phyloP scores from a whole-genome alignment of 2,113 vertebrate species.

The Siphamia tubifer region DNA sequence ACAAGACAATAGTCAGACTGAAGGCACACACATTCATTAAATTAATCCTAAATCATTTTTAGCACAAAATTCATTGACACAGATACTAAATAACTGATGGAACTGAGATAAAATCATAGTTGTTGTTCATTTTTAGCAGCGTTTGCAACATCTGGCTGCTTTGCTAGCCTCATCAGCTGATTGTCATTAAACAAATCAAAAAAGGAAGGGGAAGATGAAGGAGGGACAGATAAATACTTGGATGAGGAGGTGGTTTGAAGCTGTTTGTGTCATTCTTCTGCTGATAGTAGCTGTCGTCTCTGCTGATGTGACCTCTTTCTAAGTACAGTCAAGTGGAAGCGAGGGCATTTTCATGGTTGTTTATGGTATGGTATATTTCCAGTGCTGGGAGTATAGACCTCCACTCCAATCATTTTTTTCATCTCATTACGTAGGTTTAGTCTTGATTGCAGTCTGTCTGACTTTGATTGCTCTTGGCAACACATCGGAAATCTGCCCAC shows the following conservation, averaged over 20 bases:
- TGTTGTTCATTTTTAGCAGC: background rate
- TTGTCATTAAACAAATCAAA: no score
- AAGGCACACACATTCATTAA: conserved; percentile 6
- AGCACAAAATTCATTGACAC: background rate
- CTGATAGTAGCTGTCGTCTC: no score
- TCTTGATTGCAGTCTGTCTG: background rate
- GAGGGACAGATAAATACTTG: no score
- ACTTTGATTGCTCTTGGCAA: conserved; percentile 20
- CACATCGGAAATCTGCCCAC: conserved; percentile 11
- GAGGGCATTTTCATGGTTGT: background rate
- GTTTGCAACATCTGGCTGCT: background rate
- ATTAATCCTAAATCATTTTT: no score
- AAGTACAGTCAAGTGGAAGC: background rate
- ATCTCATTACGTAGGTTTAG: background rate
- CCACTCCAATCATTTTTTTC: background rate
- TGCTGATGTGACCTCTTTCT: background rate
- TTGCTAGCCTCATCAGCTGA: background rate
- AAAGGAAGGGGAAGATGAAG: background rate
- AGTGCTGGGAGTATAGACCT: background rate
- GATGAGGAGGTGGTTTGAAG: no score
- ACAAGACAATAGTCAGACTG: background rate
- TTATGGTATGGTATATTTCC: background rate
- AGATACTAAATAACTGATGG: conserved; percentile 7
- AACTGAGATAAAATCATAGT: background rate
- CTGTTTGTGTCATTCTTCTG: no score